Evolutionary conservation across 2,888 invertebrate species (phyloP).

Genomic region (Arge pagana): DNA sequence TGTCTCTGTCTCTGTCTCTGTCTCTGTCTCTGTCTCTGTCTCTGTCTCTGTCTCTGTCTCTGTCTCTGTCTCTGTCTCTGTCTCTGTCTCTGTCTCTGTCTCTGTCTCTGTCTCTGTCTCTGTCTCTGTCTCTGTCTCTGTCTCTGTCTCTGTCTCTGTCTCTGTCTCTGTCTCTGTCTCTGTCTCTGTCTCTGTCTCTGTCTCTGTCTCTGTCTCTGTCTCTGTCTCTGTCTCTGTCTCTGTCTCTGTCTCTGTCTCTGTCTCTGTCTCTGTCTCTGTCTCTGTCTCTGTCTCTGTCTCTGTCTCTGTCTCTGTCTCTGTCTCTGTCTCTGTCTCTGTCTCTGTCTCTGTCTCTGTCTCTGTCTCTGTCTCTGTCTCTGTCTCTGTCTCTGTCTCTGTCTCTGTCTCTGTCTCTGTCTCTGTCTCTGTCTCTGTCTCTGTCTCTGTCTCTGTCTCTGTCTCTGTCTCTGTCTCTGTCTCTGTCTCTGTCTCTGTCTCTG

Average conservation of each 20-base stretch:
- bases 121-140: neutral
- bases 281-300: neutral
- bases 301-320: neutral
- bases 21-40: neutral
- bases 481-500: neutral
- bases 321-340: neutral
- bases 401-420: neutral
- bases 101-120: neutral
- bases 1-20: neutral
- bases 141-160: neutral
- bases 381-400: neutral
- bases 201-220: neutral
- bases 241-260: neutral
- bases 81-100: neutral
- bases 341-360: neutral
- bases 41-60: neutral
- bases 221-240: neutral
- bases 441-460: neutral
- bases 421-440: neutral
- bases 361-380: neutral
- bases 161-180: neutral
- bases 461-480: neutral
- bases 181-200: neutral
- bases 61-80: neutral
- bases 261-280: neutral